Evolutionary conservation across 2,888 invertebrate genomes (phyloP).

Genomic region (Ectropis crepuscularia): DNA sequence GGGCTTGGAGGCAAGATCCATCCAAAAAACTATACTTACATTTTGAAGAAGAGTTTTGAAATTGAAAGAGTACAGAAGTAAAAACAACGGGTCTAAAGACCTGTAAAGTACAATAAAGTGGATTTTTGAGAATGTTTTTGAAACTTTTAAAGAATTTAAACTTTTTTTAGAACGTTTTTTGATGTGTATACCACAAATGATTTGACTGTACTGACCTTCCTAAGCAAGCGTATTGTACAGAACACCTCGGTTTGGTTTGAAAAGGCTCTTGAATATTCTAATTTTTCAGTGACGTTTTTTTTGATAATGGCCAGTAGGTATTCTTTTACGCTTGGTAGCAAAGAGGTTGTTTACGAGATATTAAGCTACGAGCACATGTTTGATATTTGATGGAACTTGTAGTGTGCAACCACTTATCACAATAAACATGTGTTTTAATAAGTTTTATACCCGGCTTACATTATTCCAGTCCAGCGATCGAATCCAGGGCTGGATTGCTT

Average conservation of each 20-base stretch:
- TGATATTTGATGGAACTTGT: background rate
- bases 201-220: conserved; percentile 62
- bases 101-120: conserved; percentile 27
- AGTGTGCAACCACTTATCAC: too few relatives aligned
- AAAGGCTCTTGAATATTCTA: conserved; percentile 36
- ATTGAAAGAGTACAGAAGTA: conserved; percentile 40
- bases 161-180: conserved; percentile 56
- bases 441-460: too few relatives aligned
- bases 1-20: background rate
- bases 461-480: too few relatives aligned
- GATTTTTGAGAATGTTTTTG: conserved; percentile 30
- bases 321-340: too few relatives aligned
- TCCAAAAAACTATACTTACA: conserved; percentile 48
- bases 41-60: conserved; percentile 44
- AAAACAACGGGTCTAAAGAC: conserved; percentile 33
- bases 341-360: background rate
- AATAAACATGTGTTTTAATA: too few relatives aligned
- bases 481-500: too few relatives aligned
- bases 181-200: conserved; percentile 53
- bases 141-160: conserved; percentile 30
- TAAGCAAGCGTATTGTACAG: conserved; percentile 44
- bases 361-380: conserved; percentile 2
- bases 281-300: background rate
- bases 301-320: background rate
- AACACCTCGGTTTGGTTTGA: conserved; percentile 54